Percentiles rank a stretch among this genome's conserved stretches.
These are phyloP conservation scores for Cephalopterus ornatus DNA, from an alignment of 2,113 vertebrate genomes.

Conservation along the genomic window DNA sequence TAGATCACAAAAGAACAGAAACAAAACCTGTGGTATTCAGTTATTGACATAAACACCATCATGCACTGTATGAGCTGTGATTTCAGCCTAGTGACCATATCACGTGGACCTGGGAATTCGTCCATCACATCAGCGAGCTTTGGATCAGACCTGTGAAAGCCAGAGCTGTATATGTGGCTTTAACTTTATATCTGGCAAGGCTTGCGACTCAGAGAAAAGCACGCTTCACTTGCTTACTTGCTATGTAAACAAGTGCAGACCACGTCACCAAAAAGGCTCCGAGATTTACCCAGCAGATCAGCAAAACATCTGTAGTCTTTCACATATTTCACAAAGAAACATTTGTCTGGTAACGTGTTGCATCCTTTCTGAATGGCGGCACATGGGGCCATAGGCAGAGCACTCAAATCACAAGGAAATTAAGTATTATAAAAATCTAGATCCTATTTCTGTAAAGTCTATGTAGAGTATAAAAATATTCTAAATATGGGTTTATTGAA, in stretches of 20 bases:
- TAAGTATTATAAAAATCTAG: background rate
- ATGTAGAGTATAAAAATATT: background rate
- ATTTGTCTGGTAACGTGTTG: background rate
- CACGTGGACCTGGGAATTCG: background rate
- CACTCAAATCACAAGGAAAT: background rate
- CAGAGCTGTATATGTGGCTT: background rate
- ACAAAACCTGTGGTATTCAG: background rate
- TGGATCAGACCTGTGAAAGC: background rate
- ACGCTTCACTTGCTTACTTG: background rate
- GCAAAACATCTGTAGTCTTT: constrained; percentile 17
- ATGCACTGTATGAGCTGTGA: background rate
- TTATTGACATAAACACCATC: background rate
- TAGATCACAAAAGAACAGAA: background rate
- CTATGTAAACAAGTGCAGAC: background rate
- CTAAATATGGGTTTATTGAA: background rate
- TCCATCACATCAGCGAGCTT: background rate
- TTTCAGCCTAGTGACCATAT: background rate
- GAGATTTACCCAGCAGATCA: constrained; percentile 18
- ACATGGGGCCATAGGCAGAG: background rate
- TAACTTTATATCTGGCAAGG: background rate
- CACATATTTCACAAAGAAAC: constrained; percentile 38
- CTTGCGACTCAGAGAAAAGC: background rate
- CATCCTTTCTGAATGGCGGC: background rate
- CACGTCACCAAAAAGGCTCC: constrained; percentile 13
- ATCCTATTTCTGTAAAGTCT: background rate